A percentile compares a stretch with the other conserved stretches of the same genome.
phyloP scores from a whole-genome alignment of 2,888 invertebrate genomes.

The Neoascia interrupta region DNA sequence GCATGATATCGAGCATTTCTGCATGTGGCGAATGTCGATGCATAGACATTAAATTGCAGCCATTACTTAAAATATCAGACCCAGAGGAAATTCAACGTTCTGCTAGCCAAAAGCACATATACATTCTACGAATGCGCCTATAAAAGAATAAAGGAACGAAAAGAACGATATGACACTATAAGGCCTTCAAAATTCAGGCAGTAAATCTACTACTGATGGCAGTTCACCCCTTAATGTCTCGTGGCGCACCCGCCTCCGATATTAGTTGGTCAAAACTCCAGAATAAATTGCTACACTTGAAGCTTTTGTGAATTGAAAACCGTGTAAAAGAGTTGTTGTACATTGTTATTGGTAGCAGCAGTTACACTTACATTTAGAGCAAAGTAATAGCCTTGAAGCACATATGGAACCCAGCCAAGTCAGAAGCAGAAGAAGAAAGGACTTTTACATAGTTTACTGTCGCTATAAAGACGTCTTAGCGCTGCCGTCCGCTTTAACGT shows the following conservation, averaged over 20 bases:
- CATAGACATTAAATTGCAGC: conserved; percentile 68
- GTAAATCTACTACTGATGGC: conserved; percentile 24
- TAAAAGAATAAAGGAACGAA: conserved; percentile 2
- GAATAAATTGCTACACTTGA: conserved; percentile 60
- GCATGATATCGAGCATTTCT: conserved; percentile 63
- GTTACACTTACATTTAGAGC: not conserved
- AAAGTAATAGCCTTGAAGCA: conserved; percentile 24
- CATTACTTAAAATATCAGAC: conserved; percentile 66
- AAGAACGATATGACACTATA: not conserved
- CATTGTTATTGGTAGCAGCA: conserved; percentile 42
- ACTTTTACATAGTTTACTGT: no score
- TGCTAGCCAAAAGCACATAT: conserved; percentile 61
- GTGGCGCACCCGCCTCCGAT: conserved; percentile 36
- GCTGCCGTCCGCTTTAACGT: no score
- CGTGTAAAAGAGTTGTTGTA: conserved; percentile 43
- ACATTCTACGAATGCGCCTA: conserved; percentile 49
- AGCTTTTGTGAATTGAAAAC: conserved; percentile 56
- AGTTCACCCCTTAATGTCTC: not conserved
- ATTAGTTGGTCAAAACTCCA: conserved; percentile 58
- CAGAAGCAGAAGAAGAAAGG: no score
- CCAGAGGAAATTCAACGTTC: conserved; percentile 60
- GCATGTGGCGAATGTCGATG: conserved; percentile 66
- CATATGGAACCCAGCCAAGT: conserved; percentile 46
- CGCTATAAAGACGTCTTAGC: no score
- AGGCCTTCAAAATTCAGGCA: conserved; percentile 19